A percentile compares a stretch with the other conserved stretches of the same genome.
Conservation (phyloP, 2,113 vertebrate species). For the Callopanchax toddi region DNA sequence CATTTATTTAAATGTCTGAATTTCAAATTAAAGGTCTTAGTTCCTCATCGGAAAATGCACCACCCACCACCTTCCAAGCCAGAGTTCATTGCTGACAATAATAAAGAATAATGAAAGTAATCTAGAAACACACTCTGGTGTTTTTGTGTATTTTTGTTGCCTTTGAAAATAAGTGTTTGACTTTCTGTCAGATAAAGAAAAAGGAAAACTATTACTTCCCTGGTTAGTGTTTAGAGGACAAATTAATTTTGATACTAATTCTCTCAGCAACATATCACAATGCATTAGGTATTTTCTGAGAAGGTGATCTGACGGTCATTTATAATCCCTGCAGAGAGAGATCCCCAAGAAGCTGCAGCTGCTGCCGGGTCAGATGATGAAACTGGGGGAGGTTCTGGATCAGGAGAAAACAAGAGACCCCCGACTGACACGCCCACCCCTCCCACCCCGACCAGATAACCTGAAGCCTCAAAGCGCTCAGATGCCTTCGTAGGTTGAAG, state of each 20-base stretch:
- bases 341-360: constrained; percentile 79
- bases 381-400: constrained; percentile 75
- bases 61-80: no score
- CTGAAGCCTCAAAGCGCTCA: neutral
- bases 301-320: no score
- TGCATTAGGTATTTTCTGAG: neutral
- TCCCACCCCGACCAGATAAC: constrained; percentile 45
- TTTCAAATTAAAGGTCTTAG: no score
- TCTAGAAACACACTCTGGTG: no score
- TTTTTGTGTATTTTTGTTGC: neutral
- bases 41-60: no score
- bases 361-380: constrained; percentile 81
- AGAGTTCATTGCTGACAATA: no score
- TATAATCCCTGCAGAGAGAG: constrained; percentile 68
- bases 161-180: no score
- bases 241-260: neutral
- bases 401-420: constrained; percentile 73
- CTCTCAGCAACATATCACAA: neutral
- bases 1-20: neutral
- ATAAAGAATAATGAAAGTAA: no score
- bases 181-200: no score
- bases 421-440: neutral
- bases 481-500: constrained; percentile 42
- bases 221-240: constrained; percentile 17
- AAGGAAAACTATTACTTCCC: neutral